These are phyloP conservation scores for Mionectes olivaceus DNA, from an alignment of 2,797 vertebrate species.

Conservation along the genomic window DNA sequence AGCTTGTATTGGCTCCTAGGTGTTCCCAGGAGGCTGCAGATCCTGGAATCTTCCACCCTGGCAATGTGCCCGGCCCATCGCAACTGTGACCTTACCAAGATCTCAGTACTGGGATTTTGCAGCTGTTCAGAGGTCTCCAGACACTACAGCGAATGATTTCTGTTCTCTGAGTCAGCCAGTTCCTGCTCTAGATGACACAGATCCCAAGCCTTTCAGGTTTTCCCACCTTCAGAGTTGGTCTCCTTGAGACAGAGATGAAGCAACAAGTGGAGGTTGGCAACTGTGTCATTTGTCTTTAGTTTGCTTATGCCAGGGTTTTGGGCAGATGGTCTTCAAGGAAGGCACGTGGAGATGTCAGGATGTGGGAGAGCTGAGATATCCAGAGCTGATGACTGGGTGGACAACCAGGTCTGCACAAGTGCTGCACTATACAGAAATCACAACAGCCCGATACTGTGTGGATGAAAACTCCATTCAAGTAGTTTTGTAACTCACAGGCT, in stretches of 20 bases:
- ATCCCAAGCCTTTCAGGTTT: background rate
- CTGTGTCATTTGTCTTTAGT: background rate
- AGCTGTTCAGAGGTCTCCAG: conserved; percentile 61
- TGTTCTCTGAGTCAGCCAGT: conserved; percentile 14
- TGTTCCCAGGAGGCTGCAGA: conserved; percentile 46
- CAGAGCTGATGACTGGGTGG: background rate
- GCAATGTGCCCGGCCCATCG: conserved; percentile 20
- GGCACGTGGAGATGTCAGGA: background rate
- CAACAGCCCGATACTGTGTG: background rate
- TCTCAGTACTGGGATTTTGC: conserved; percentile 52
- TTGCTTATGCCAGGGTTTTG: background rate
- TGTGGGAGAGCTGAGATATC: background rate
- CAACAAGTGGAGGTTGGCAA: background rate
- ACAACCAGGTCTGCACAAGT: background rate
- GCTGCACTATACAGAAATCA: background rate
- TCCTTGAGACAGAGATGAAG: background rate
- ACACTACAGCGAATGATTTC: conserved; percentile 22
- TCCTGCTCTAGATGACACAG: conserved; percentile 9
- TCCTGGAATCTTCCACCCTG: conserved; percentile 63
- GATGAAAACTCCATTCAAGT: background rate
- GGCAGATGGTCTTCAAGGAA: background rate
- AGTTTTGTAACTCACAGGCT: background rate
- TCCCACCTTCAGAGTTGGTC: background rate
- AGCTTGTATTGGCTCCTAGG: conserved; percentile 32
- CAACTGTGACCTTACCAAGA: conserved; percentile 28